A percentile compares a stretch with the other conserved stretches of the same genome.
Evolutionary conservation across 2,113 vertebrate species (phyloP).

Genomic region (Eidolon helvum): DNA sequence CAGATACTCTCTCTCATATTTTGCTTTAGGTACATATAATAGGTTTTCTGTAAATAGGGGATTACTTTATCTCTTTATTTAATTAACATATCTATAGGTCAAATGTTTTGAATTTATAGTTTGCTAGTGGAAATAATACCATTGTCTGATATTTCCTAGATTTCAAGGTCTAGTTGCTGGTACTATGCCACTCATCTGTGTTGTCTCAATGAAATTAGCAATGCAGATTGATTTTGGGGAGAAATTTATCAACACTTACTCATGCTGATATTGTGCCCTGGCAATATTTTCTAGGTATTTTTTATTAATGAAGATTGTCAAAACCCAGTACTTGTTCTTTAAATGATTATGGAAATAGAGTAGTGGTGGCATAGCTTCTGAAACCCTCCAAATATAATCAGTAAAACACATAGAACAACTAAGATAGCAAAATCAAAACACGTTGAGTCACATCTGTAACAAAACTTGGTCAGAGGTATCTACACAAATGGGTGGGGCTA

Average conservation of each 20-base stretch:
- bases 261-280: constrained; percentile 1
- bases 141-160: neutral
- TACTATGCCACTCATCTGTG: neutral
- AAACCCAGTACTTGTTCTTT: neutral
- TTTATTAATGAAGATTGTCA: constrained; percentile 36
- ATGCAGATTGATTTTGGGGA: neutral
- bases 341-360: neutral
- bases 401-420: neutral
- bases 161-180: neutral
- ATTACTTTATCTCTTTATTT: constrained; percentile 32
- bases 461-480: neutral
- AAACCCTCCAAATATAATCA: neutral
- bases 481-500: neutral
- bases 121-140: neutral
- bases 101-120: constrained; percentile 22
- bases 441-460: neutral
- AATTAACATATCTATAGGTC: neutral
- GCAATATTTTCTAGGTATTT: neutral
- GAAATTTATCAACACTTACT: neutral
- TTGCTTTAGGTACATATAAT: neutral
- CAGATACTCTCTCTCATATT: neutral
- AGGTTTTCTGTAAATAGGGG: neutral
- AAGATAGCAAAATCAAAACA: neutral
- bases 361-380: neutral
- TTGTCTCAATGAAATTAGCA: neutral